Base-by-base conservation (phyloP, 2,888 invertebrate genomes). In the Epinotia nisella region DNA sequence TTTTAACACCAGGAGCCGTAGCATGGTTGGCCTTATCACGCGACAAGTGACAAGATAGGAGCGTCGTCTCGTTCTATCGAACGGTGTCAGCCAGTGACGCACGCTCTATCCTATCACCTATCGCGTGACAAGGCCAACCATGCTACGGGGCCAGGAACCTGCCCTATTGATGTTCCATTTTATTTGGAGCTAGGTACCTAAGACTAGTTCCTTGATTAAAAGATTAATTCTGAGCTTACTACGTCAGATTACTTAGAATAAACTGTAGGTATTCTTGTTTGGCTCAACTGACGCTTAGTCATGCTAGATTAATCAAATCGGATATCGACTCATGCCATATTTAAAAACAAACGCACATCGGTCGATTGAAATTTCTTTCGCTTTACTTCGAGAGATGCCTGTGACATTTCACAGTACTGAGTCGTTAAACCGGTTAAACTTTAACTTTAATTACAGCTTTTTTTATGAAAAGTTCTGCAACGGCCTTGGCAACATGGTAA, bases 311-410 rank as follows among this genome's bases (percentile, higher is more conserved):
- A n/a, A 49, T 17, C 49, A 51, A 62, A 49, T 24, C 10, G 24
- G 24, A 72, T 59, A 15, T n/a, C 59, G 49, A 51, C n/a, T 65
- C 70, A 70, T 58, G 41, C 2, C 5, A 9, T 9, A n/a, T 53
- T 53, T 56, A 67, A 59, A 58, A 65, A 41, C 21, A 67, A 11
- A 35, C 5, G 24, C 56, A 56, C 45, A 62, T 61, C n/a, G 21
- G 19, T 55, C 13, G 39, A 1, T 35, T 17, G 19, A 5, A 15
- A 41, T 21, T 10, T 21, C 15, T 55, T 55, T 19, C 35, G 64
- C 64, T 19, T 5, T n/a, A 9, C 53, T 15, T 17, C 15, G n/a
- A 55, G 9, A 55, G 15, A 0, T 39, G n/a, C 15, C 55, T 41
- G 21, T 21, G 39, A 39, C 9, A 66, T 55, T 55, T 21, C 21